Evolutionary conservation across 2,888 invertebrate species (phyloP).

Genomic region (Athalia rosae): DNA sequence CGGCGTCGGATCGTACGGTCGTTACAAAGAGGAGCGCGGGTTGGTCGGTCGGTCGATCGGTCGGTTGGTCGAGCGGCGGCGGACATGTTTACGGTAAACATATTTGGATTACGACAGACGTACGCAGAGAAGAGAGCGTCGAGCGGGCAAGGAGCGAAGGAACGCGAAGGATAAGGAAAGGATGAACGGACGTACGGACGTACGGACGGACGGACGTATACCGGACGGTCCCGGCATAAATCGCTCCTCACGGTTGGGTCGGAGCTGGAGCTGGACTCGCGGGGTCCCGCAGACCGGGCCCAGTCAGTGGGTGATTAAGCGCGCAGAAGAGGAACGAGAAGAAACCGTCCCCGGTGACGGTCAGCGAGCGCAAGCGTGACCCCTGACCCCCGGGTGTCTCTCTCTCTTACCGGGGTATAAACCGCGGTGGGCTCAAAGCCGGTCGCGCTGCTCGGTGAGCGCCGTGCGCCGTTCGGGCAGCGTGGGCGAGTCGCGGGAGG

Average conservation of each 20-base stretch:
- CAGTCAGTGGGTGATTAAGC: constrained; percentile 47
- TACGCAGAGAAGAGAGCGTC: constrained; percentile 7
- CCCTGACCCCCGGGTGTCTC: constrained; percentile 68
- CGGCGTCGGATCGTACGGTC: too few relatives aligned
- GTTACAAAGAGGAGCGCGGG: background rate
- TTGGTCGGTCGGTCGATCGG: too few relatives aligned
- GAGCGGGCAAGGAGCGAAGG: background rate
- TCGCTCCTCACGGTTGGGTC: constrained; percentile 32
- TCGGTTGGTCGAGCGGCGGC: background rate
- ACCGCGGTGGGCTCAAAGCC: constrained; percentile 47
- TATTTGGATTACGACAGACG: constrained; percentile 36
- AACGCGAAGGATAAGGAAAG: constrained; percentile 18
- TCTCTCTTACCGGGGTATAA: constrained; percentile 50
- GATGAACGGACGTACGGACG: constrained; percentile 13
- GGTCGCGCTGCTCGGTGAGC: constrained; percentile 56
- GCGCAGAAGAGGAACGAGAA: constrained; percentile 56
- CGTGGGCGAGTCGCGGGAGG: constrained; percentile 69
- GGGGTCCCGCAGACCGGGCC: constrained; percentile 48
- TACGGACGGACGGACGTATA: constrained; percentile 16
- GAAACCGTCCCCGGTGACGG: constrained; percentile 72
- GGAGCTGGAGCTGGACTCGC: constrained; percentile 35
- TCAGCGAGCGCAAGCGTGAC: constrained; percentile 72
- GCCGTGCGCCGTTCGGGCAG: constrained; percentile 53
- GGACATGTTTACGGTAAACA: constrained; percentile 44
- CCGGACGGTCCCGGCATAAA: constrained; percentile 43